Base-by-base conservation (phyloP, 2,888 invertebrate species). In the Eumacrocentrus americanus region DNA sequence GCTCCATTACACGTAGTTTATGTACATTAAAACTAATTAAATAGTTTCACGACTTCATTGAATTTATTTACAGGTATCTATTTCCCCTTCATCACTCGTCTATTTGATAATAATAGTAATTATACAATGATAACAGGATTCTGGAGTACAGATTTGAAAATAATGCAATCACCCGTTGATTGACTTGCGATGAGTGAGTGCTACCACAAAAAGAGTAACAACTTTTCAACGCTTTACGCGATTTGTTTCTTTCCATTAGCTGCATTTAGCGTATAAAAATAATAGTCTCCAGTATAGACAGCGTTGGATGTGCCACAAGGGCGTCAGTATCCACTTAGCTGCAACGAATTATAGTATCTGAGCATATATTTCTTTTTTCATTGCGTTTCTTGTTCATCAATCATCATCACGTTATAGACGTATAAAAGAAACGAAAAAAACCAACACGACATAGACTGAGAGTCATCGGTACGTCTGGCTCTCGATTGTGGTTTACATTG, bases 221-320 rank as follows among this genome's bases (percentile, higher is more conserved):
- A 5, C 6, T 5, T 35, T 12, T 14, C 23, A 18, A 20, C 23
- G 61, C 58, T 66, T 64, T 56, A 54, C 18, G 59, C 42, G 16
- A 25, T 57, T 58, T 46, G 53, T 37, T 9, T 47, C 11, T 48
- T 68, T 59, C 9, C 2, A 18, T 20, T 52, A 34, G 11, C 34
- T 34, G 58, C 55, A 62, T 59, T 63, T 64, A 60, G 61, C 55
- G 66, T 78, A 78, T 76, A 79, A 79, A 78, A 79, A 79, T 79
- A 79, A 79, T 76, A 79, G 75, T 75, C 77, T 77, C 72, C 74
- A 3, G 20, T 67, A 71, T 67, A 68, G 64, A 67, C 65, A 68
- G 65, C 59, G 61, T 57, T 47, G 58, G 25, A 60, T 63, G 55
- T 51, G 46, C 44, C 60, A 58, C 60, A 60, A 64, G 63, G 60